phyloP scores from a whole-genome alignment of 2,888 invertebrate species.

The Scaptomyza cyrtandrae region DNA sequence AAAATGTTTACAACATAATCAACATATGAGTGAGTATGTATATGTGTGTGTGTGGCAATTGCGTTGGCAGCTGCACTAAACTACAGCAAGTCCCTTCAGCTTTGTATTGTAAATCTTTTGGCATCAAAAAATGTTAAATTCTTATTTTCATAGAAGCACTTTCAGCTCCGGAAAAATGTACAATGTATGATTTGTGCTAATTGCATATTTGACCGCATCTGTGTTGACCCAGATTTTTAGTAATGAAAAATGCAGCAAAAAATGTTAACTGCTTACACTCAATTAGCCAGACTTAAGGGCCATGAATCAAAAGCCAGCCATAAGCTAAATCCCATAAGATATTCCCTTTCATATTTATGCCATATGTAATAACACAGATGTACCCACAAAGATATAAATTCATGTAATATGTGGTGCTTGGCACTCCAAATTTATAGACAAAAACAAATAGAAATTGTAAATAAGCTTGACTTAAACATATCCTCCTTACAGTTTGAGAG shows the following conservation, averaged over 20 bases:
- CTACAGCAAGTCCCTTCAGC: constrained; percentile 10
- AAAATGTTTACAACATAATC: constrained; percentile 71
- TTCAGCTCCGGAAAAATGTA: not conserved
- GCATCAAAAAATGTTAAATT: not conserved
- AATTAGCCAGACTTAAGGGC: constrained; percentile 55
- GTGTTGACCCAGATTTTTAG: constrained; percentile 14
- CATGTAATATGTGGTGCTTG: constrained; percentile 49
- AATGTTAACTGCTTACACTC: constrained; percentile 53
- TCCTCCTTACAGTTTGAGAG: constrained; percentile 6
- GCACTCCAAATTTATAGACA: constrained; percentile 60
- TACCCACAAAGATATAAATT: constrained; percentile 38
- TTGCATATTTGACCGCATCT: not conserved
- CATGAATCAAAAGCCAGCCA: constrained; percentile 45
- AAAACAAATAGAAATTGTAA: constrained; percentile 7
- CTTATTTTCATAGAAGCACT: not conserved
- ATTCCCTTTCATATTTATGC: constrained; percentile 17
- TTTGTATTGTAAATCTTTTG: constrained; percentile 19
- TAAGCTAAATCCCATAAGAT: constrained; percentile 42
- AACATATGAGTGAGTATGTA: constrained; percentile 8
- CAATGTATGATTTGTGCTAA: constrained; percentile 16
- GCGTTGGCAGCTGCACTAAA: constrained; percentile 24
- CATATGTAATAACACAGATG: constrained; percentile 47
- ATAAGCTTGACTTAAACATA: constrained; percentile 18
- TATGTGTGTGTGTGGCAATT: constrained; percentile 43
- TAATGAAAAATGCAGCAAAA: constrained; percentile 21